These are phyloP conservation scores for Drosophila rellima DNA, from an alignment of 2,888 invertebrate genomes.

Conservation along the genomic window DNA sequence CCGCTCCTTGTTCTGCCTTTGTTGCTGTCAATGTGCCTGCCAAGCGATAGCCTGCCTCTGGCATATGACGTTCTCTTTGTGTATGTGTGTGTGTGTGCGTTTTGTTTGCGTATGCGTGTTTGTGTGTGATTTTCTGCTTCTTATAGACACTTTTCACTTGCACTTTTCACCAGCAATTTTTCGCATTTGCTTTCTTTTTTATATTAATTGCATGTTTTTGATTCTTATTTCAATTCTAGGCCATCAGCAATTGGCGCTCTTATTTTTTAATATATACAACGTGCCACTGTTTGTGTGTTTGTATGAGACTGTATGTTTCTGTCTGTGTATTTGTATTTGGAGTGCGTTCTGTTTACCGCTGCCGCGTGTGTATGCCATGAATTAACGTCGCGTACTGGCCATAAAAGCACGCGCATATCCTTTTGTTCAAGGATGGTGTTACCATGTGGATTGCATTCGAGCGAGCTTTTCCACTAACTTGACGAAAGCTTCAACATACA, in stretches of 20 bases:
- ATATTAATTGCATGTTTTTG: constrained; percentile 37
- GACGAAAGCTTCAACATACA: constrained; percentile 68
- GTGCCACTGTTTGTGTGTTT: constrained; percentile 29
- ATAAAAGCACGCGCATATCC: constrained; percentile 66
- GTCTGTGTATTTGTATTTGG: constrained; percentile 23
- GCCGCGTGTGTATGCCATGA: constrained; percentile 72
- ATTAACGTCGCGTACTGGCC: constrained; percentile 80
- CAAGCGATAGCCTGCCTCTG: constrained; percentile 73
- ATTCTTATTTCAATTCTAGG: constrained; percentile 50
- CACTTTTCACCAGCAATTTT: constrained; percentile 54
- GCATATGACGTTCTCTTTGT: constrained; percentile 77
- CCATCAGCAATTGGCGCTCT: constrained; percentile 68
- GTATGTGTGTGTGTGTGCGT: constrained; percentile 30
- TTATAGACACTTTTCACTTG: constrained; percentile 72
- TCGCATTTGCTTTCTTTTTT: constrained; percentile 25
- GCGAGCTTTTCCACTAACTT: constrained; percentile 58
- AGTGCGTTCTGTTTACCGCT: constrained; percentile 46
- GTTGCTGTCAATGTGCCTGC: constrained; percentile 64
- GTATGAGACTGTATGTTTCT: constrained; percentile 32
- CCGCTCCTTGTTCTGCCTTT: constrained; percentile 24
- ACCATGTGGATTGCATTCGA: constrained; percentile 68
- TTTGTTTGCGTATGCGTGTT: constrained; percentile 26
- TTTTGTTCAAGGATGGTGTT: constrained; percentile 74
- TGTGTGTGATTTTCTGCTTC: constrained; percentile 55
- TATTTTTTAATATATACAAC: constrained; percentile 43